These are phyloP conservation scores for Nomada fabriciana DNA, from an alignment of 2,888 invertebrate species.

Conservation along the genomic window DNA sequence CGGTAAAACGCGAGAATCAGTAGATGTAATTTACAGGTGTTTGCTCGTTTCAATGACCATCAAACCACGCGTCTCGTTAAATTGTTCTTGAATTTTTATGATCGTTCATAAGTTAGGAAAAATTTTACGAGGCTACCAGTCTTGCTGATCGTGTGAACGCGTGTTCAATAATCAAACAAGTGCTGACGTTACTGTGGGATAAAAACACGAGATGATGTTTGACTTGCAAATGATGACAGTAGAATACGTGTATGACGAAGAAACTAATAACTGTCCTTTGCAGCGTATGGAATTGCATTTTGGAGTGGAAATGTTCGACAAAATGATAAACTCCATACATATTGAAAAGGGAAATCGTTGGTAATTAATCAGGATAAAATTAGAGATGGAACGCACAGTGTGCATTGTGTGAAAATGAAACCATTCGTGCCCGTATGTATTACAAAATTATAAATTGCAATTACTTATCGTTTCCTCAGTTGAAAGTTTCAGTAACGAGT, in stretches of 20 bases:
- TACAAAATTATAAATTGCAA: background rate
- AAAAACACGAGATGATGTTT: background rate
- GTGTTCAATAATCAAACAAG: background rate
- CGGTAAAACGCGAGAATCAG: background rate
- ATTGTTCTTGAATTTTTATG: background rate
- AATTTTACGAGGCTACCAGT: background rate
- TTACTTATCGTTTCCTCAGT: background rate
- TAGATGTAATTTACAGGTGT: conserved; percentile 23
- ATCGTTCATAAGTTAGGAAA: background rate
- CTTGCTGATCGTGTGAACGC: background rate
- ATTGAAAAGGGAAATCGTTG: background rate
- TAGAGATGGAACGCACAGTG: background rate
- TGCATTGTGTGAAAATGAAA: conserved; percentile 14
- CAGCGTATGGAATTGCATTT: background rate
- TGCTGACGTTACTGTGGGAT: background rate
- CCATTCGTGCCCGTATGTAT: conserved; percentile 7
- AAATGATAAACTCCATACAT: background rate
- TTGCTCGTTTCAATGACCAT: background rate
- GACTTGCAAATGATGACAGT: conserved; percentile 19
- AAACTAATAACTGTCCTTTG: background rate
- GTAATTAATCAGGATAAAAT: background rate
- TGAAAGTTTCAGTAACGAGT: conserved; percentile 8
- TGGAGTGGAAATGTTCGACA: background rate
- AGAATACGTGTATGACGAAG: background rate
- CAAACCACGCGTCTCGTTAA: background rate